Evolutionary conservation across 2,888 invertebrate species (phyloP), one percentile per base, ranked within the genome.

Genomic region (Cactoblastis cactorum): DNA sequence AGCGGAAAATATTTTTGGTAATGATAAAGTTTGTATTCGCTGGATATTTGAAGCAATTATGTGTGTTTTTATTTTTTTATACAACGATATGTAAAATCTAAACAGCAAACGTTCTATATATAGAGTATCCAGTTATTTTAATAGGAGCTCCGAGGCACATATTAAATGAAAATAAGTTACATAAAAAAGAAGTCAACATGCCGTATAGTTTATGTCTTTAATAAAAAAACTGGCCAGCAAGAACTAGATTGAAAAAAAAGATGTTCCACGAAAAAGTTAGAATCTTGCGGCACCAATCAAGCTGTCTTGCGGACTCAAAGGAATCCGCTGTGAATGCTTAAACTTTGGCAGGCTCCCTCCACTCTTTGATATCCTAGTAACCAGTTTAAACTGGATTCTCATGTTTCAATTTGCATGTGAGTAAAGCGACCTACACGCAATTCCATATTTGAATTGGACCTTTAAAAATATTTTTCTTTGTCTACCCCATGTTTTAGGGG

Each of bases 331-430:
- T 52, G 55, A 54, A 51, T 51, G 53, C 34, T 53, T 53, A 56
- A 56, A 56, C 58, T 47, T 53, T 52, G 47, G 55, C 41, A 22
- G 12, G 12, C 62, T 51, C 62, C 57, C 58, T 54, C 58, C 43
- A 15, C 51, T 50, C 62, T 68, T 68, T 68, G 68, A 68, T 57
- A 60, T 47, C 46, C 41, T 41, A 32, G 32, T 19, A 49, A 49
- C 41, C 34, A 14, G 17, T 33, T 41, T 33, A 34, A 39, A 49
- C 49, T 39, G 19, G 19, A 17, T 49, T 41, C 38, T 28, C 37
- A 12, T 46, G 34, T 46, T 46, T 49, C 49, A 49, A 49, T 39
- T 39, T 39, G 28, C 38, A 39, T 47, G 15, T 37, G 14, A 15
- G 33, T 33, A 12, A 35, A 35, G 15, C 35, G 22, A 15, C 19